Percentiles rank a stretch among this genome's conserved stretches.
Evolutionary conservation across 2,888 invertebrate species (phyloP).

Genomic region (Sylvicola cinctus): DNA sequence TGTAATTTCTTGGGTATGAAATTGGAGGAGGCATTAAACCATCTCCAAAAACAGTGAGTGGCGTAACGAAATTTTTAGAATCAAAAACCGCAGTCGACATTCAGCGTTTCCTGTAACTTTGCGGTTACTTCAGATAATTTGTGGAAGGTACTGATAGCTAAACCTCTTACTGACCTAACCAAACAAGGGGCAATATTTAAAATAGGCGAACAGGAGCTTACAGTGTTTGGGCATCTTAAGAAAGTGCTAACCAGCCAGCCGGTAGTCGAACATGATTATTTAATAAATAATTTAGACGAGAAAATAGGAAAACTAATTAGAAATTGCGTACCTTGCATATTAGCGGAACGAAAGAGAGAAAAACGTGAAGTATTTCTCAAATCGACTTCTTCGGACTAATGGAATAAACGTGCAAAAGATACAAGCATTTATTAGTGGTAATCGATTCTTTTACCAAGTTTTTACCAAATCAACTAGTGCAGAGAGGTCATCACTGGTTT

Average conservation of each 20-base stretch:
- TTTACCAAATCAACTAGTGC: conserved; percentile 2
- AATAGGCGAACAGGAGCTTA: neutral
- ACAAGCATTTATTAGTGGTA: conserved; percentile 13
- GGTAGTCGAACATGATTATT: conserved; percentile 8
- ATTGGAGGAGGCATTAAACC: neutral
- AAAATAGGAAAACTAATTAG: conserved; percentile 7
- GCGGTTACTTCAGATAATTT: neutral
- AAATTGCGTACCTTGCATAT: conserved; percentile 4
- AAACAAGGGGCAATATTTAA: neutral
- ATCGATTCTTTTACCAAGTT: conserved; percentile 16
- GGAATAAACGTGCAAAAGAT: conserved; percentile 12
- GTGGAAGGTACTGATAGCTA: neutral
- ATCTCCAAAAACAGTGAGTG: neutral
- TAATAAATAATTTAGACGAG: conserved; percentile 8
- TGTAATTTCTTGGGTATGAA: neutral
- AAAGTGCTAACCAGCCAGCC: neutral
- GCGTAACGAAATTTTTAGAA: neutral
- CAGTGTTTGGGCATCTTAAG: neutral
- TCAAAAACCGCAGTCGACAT: neutral
- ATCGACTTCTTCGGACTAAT: conserved; percentile 17
- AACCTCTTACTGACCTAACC: neutral
- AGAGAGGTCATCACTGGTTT: conserved; percentile 1
- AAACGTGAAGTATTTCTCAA: conserved; percentile 13
- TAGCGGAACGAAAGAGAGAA: conserved; percentile 10
- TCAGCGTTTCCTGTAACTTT: neutral